phyloP scores from a whole-genome alignment of 2,113 vertebrate species.

The Steatornis caripensis region DNA sequence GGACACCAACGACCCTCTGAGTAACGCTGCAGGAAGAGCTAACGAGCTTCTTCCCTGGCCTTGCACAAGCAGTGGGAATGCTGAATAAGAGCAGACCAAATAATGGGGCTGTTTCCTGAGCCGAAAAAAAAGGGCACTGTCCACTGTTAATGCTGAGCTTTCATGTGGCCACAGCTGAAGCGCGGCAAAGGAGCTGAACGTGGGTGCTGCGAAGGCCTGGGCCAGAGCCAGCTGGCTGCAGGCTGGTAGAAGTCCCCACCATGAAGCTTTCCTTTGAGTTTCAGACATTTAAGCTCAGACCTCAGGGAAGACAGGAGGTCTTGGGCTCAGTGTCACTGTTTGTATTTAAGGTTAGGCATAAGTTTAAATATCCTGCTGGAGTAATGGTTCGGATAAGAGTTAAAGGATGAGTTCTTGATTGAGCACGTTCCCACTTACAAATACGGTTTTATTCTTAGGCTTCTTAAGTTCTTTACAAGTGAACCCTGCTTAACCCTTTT shows the following conservation, averaged over 20 bases:
- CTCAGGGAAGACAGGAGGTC: background rate
- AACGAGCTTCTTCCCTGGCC: background rate
- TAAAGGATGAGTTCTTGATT: background rate
- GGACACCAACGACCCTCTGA: background rate
- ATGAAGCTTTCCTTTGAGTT: background rate
- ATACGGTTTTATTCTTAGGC: background rate
- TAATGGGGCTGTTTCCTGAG: background rate
- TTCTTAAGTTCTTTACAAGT: background rate
- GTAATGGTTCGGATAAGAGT: background rate
- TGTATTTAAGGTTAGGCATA: background rate
- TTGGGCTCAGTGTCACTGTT: background rate
- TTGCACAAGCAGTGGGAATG: background rate
- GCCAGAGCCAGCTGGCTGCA: background rate
- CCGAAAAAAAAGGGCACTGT: background rate
- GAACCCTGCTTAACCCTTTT: background rate
- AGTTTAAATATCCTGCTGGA: background rate
- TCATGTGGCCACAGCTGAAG: background rate
- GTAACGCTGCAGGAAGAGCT: background rate
- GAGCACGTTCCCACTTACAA: background rate
- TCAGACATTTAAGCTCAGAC: background rate
- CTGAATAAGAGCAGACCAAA: background rate
- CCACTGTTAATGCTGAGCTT: background rate
- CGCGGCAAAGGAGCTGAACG: rapidly evolving
- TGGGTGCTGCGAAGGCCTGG: background rate
- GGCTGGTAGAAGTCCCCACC: background rate